Evolutionary conservation across 2,888 invertebrate species (phyloP).

Genomic region (Eurois occulta): DNA sequence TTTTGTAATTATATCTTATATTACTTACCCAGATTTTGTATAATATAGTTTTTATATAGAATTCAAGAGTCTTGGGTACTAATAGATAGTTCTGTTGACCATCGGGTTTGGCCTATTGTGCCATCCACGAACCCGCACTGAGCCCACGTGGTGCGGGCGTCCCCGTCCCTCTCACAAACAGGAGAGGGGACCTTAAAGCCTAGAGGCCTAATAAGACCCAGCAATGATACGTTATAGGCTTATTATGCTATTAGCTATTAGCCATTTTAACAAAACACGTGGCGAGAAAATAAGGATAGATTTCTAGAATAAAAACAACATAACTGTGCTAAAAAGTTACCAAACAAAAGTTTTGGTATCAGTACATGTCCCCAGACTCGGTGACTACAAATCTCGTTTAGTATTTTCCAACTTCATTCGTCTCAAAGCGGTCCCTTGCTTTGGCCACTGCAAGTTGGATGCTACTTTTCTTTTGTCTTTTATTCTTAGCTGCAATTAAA

Average conservation of each 20-base stretch:
- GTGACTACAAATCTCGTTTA: slow-evolving; percentile 58
- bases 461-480: slow-evolving; percentile 49
- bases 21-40: too few relatives aligned
- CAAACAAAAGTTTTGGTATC: slow-evolving; percentile 59
- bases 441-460: slow-evolving; percentile 46
- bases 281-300: background rate
- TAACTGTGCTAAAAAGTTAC: slow-evolving; percentile 36
- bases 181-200: too few relatives aligned
- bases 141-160: background rate
- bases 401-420: slow-evolving; percentile 54
- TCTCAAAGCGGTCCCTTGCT: slow-evolving; percentile 52
- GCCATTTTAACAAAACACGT: background rate
- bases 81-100: too few relatives aligned
- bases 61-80: too few relatives aligned
- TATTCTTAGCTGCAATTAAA: slow-evolving; percentile 46
- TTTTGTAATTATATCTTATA: too few relatives aligned
- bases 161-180: too few relatives aligned
- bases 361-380: slow-evolving; percentile 45
- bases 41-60: too few relatives aligned
- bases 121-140: background rate
- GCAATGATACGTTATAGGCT: background rate
- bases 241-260: background rate
- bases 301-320: slow-evolving; percentile 10
- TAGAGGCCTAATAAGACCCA: background rate
- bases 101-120: background rate